Conservation (phyloP, 2,113 vertebrate species). For the Trogon melanurus region DNA sequence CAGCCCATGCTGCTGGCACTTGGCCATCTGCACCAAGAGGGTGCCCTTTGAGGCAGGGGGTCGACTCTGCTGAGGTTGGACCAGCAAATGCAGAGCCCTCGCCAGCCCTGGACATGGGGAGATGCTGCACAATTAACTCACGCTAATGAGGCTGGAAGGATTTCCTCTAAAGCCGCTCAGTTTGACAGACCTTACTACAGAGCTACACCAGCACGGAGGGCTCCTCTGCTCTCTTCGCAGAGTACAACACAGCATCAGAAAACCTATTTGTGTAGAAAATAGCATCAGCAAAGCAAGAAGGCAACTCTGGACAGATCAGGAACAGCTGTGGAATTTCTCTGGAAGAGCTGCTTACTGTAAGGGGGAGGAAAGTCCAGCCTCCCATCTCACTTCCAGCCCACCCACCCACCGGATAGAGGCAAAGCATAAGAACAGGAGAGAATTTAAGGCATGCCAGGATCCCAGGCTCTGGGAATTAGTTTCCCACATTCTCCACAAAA, state of each 20-base stretch:
- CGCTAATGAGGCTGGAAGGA: background rate
- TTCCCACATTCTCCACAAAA: background rate
- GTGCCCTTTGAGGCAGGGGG: background rate
- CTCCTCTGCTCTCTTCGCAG: background rate
- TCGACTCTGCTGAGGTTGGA: background rate
- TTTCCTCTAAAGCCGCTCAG: background rate
- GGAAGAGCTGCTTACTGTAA: background rate
- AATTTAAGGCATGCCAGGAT: slow-evolving; percentile 32
- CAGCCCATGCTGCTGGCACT: background rate
- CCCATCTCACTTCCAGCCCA: slow-evolving; percentile 14
- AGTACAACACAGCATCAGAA: background rate
- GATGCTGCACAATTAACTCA: background rate
- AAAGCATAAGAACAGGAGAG: slow-evolving; percentile 17
- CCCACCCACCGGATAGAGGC: background rate
- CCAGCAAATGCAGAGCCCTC: background rate
- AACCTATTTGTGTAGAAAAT: background rate
- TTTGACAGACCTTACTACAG: background rate
- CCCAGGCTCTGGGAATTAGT: background rate
- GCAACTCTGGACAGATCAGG: background rate
- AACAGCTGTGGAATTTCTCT: slow-evolving; percentile 38
- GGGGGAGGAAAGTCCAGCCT: background rate
- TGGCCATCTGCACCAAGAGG: background rate
- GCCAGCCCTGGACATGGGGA: background rate
- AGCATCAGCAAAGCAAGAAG: background rate
- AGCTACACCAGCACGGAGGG: background rate